A percentile compares a stretch with the other conserved stretches of the same genome.
These are phyloP conservation scores for Drosophila nebulosa DNA, from an alignment of 1,140 invertebrate species.

Conservation along the genomic window DNA sequence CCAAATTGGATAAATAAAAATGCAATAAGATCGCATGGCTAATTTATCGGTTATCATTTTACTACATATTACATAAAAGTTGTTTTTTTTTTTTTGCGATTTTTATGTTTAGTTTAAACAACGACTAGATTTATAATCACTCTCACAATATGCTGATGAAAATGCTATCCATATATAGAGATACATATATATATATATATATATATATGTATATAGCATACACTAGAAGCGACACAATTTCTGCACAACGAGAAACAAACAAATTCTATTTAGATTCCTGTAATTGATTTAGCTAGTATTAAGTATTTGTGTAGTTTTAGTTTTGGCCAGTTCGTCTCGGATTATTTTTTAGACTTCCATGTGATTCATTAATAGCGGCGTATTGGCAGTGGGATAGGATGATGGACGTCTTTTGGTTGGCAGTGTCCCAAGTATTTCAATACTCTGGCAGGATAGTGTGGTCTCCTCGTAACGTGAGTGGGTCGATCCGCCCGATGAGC, in stretches of 20 bases:
- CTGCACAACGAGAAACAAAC: conserved; percentile 38
- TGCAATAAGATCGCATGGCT: conserved; percentile 4
- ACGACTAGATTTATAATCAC: conserved; percentile 77
- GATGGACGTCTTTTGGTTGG: conserved; percentile 57
- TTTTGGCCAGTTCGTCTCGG: no score
- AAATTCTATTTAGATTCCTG: conserved; percentile 51
- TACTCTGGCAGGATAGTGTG: conserved; percentile 81
- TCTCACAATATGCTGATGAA: conserved; percentile 70
- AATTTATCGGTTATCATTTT: not conserved
- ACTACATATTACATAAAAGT: conserved; percentile 29
- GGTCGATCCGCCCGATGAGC: conserved; percentile 72
- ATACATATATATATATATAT: not conserved
- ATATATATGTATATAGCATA: conserved; percentile 14
- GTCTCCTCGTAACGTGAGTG: conserved; percentile 75
- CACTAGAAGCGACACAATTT: conserved; percentile 61
- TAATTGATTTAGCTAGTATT: conserved; percentile 25
- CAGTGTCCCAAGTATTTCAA: conserved; percentile 66
- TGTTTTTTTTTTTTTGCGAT: not conserved
- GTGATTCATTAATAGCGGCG: conserved; percentile 73
- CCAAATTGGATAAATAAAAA: conserved; percentile 27
- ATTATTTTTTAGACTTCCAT: conserved; percentile 54
- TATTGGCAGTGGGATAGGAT: conserved; percentile 75
- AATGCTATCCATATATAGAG: not conserved
- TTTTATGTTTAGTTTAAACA: conserved; percentile 47
- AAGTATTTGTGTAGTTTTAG: conserved; percentile 11